Conservation (phyloP, 2,888 invertebrate species). For the Troides oblongomaculatus region DNA sequence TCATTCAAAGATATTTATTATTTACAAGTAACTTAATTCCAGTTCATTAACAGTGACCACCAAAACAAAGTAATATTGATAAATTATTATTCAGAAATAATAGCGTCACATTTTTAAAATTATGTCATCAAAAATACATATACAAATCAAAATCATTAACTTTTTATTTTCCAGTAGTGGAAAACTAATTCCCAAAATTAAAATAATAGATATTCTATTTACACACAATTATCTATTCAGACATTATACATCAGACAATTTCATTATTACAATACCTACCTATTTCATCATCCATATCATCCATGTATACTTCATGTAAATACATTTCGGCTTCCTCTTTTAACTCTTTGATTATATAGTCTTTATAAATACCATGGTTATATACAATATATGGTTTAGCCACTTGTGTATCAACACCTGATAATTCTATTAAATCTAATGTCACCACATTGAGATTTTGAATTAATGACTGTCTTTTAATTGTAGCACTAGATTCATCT, state of each 20-base stretch:
- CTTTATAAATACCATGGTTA: slow-evolving; percentile 28
- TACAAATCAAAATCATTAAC: no score
- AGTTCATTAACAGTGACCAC: no score
- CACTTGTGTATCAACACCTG: slow-evolving; percentile 25
- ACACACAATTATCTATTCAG: no score
- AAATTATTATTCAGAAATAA: no score
- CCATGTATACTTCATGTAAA: slow-evolving; percentile 43
- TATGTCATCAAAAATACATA: no score
- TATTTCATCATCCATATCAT: slow-evolving; percentile 45
- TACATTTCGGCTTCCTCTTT: slow-evolving; percentile 46
- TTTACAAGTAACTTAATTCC: no score
- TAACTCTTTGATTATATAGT: slow-evolving; percentile 50
- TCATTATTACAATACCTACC: slow-evolving; percentile 29
- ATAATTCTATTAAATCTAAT: slow-evolving; percentile 40
- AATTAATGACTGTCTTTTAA: slow-evolving; percentile 38
- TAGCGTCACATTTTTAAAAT: no score
- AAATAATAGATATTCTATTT: neutral
- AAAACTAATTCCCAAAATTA: no score
- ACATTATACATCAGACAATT: neutral
- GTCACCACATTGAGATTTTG: slow-evolving; percentile 35
- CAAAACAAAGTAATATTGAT: no score
- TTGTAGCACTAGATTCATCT: slow-evolving; percentile 39
- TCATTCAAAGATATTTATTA: no score
- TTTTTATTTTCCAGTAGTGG: no score
- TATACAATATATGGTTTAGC: slow-evolving; percentile 37